Percentiles rank a stretch among this genome's conserved stretches.
phyloP scores from a whole-genome alignment of 1,140 invertebrate genomes.

The Lutraria rhynchaena region DNA sequence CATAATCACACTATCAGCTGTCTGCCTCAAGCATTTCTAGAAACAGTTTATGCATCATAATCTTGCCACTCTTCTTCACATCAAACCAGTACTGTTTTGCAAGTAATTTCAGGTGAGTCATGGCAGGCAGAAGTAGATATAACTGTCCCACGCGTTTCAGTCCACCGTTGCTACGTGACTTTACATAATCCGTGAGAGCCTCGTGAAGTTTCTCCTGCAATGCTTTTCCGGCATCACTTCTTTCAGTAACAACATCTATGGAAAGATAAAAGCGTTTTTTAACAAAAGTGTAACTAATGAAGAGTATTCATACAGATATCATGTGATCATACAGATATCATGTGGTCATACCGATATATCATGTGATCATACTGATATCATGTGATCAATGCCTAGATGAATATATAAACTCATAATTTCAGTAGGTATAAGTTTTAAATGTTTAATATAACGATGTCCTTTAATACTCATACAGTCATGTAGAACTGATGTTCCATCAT shows the following conservation, averaged over 20 bases:
- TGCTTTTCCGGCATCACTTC: conserved; percentile 90
- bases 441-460: too few species aligned
- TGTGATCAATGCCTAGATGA: too few species aligned
- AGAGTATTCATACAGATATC: too few species aligned
- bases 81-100: conserved; percentile 94
- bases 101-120: conserved; percentile 92
- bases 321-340: too few species aligned
- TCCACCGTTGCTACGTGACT: conserved; percentile 86
- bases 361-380: too few species aligned
- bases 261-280: too few species aligned
- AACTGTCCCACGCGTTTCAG: conserved; percentile 90
- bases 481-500: too few species aligned
- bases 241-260: conserved; percentile 93
- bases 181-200: conserved; percentile 92
- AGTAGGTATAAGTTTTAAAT: too few species aligned
- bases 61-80: conserved; percentile 93
- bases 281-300: too few species aligned
- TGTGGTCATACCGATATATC: too few species aligned
- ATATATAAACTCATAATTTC: too few species aligned
- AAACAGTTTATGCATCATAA: conserved; percentile 98
- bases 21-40: conserved; percentile 95
- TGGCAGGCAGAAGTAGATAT: conserved; percentile 92
- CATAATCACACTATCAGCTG: conserved; percentile 69
- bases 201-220: conserved; percentile 94
- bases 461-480: too few species aligned